phyloP scores from a whole-genome alignment of 1,140 invertebrate genomes.

The Musca domestica region DNA sequence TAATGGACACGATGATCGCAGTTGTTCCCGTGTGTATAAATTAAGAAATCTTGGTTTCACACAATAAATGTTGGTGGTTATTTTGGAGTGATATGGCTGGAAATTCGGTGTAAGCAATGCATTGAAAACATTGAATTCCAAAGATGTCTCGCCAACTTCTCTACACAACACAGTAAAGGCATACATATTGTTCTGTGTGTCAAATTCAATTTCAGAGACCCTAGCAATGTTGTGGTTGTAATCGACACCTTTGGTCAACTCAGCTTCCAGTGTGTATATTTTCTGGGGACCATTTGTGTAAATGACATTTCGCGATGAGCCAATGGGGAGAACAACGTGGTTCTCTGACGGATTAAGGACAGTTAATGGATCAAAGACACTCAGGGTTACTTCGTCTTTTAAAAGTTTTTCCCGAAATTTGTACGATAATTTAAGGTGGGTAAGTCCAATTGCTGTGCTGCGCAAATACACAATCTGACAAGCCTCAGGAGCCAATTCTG shows the following conservation, averaged over 20 bases:
- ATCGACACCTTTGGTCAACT: slow-evolving; percentile 35
- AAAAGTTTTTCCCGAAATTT: slow-evolving; percentile 47
- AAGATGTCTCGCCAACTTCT: slow-evolving; percentile 59
- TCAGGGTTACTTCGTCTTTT: slow-evolving; percentile 42
- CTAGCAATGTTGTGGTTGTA: slow-evolving; percentile 39
- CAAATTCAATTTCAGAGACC: slow-evolving; percentile 49
- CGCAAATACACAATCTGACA: slow-evolving; percentile 45
- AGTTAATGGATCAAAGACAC: slow-evolving; percentile 46
- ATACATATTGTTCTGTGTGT: slow-evolving; percentile 53
- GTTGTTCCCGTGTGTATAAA: slow-evolving; percentile 59
- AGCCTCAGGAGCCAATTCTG: slow-evolving; percentile 37
- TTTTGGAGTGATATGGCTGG: slow-evolving; percentile 36
- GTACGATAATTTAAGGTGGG: slow-evolving; percentile 41
- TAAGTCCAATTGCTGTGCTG: slow-evolving; percentile 38
- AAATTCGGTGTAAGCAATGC: slow-evolving; percentile 40
- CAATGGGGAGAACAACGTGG: slow-evolving; percentile 64
- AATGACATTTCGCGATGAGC: slow-evolving; percentile 60
- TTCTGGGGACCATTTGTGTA: slow-evolving; percentile 52
- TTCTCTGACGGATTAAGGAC: slow-evolving; percentile 48
- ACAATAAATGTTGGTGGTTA: slow-evolving; percentile 53
- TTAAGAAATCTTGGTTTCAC: slow-evolving; percentile 64
- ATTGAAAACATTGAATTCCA: slow-evolving; percentile 62
- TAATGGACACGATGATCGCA: slow-evolving; percentile 59
- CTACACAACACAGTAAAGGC: slow-evolving; percentile 54
- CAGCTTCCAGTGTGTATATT: slow-evolving; percentile 43